Percentiles rank a stretch among this genome's conserved stretches.
Evolutionary conservation across 2,113 vertebrate species (phyloP).

Genomic region (Antechinus stuartii): DNA sequence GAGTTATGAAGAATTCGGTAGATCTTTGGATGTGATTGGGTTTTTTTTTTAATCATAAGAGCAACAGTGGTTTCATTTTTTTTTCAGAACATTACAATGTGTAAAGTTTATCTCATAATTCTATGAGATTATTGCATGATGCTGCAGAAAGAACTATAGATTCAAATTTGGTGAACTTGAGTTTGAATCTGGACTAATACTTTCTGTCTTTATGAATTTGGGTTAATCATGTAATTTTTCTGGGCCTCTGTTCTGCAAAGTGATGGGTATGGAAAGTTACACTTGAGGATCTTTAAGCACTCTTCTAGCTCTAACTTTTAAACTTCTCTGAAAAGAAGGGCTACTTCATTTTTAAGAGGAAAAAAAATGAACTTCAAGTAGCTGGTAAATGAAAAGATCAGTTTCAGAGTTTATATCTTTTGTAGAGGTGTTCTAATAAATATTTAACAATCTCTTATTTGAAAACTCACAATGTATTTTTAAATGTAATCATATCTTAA

Average conservation of each 20-base stretch:
- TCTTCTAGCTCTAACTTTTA: background rate
- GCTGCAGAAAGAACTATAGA: background rate
- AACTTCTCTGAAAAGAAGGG: background rate
- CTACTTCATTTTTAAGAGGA: background rate
- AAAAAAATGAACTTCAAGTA: background rate
- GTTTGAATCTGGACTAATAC: background rate
- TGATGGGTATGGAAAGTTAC: too few relatives aligned
- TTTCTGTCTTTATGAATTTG: background rate
- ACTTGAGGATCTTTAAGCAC: background rate
- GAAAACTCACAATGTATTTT: background rate
- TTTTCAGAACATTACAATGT: background rate
- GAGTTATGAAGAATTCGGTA: slow-evolving; percentile 16
- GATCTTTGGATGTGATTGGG: background rate
- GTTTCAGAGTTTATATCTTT: background rate
- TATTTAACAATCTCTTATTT: background rate
- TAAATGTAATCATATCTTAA: background rate
- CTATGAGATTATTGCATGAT: background rate
- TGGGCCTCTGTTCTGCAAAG: background rate
- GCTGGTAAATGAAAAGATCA: background rate
- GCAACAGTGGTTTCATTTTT: background rate
- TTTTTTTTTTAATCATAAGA: background rate
- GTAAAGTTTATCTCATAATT: background rate
- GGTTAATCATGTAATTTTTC: background rate
- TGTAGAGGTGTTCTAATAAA: background rate
- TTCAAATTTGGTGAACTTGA: background rate